A percentile compares a stretch with the other conserved stretches of the same genome.
phyloP scores from a whole-genome alignment of 2,113 vertebrate species.

The Amazona guildingii region DNA sequence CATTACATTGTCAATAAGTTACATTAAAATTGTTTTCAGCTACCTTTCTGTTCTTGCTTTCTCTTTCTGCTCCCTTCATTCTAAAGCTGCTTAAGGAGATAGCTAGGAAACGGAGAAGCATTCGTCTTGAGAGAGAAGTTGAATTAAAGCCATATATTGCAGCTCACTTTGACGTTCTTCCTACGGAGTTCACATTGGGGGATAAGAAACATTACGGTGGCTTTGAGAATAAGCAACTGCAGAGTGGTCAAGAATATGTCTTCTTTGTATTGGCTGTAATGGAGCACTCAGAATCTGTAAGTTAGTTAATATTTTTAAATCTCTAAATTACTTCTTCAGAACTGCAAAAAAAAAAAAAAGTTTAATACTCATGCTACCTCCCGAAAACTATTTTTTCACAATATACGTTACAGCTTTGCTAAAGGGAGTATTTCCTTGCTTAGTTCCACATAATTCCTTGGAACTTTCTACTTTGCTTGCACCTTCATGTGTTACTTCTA shows the following conservation, averaged over 20 bases:
- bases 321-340: background rate
- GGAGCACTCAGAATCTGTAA: conserved; percentile 95
- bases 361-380: background rate
- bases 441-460: background rate
- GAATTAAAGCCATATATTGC: conserved; percentile 96
- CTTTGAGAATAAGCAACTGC: conserved; percentile 96
- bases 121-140: conserved; percentile 88
- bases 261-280: conserved; percentile 96
- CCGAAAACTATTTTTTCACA: background rate
- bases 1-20: conserved; percentile 15
- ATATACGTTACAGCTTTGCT: background rate
- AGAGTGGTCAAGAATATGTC: conserved; percentile 94
- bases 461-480: background rate
- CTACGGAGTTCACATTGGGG: conserved; percentile 93
- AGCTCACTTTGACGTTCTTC: conserved; percentile 93
- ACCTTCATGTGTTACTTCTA: background rate
- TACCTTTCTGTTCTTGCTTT: conserved; percentile 42
- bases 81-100: conserved; percentile 93
- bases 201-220: conserved; percentile 92
- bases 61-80: background rate
- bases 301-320: conserved; percentile 50
- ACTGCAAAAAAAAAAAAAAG: background rate
- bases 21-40: conserved; percentile 45
- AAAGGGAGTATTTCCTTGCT: background rate
- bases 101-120: conserved; percentile 89